Base-by-base conservation (phyloP, 2,797 vertebrate genomes). In the Clarias fuscus region DNA sequence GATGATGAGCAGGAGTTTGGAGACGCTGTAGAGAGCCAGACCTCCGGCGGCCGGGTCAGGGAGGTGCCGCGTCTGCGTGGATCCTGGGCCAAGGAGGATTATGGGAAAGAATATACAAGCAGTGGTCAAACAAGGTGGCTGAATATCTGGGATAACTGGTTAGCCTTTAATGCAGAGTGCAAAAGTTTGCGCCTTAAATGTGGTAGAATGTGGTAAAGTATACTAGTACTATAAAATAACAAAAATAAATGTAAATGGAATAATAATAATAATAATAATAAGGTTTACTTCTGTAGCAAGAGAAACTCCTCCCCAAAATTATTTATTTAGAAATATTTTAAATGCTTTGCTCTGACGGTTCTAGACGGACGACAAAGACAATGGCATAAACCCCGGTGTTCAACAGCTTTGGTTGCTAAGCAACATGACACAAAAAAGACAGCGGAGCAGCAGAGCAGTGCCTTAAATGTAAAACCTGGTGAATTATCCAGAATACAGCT, bases 1-100 rank as follows among this genome's bases (percentile, higher is more conserved):
- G 95, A 99, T 97, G 93, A 99, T 94, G 86, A 99, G 96, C 91
- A 99, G 96, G 90, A 99, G 94, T 94, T 97, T 99, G 92, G 98
- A 99, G 92, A 99, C 96, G 0, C 97, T 98, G 94, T 98, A 98
- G 62, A 99, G 95, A 71, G 97, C 97, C 86, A 97, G 94, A 91
- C 96, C 94, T 2, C 88, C 94, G 22, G 96, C 92, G 88, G 95
- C 93, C 43, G 96, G 97, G 90, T 98, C 97, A 0, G 97, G 96
- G 90, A 97, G 91, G 90, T 97, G 97, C 92, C 97, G 93, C n/a
- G 98, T 99, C 93, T 99, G 98, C 0, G 98, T 99, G 95, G 98
- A 99, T 91, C 98, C 98, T 92, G 84, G 5, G 93, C 8, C 72
- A 62, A 53, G 3, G 6, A 18, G 58, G 30, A 79, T 78, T 22